phyloP scores from a whole-genome alignment of 2,888 invertebrate genomes.

The Hirudinaria manillensis region DNA sequence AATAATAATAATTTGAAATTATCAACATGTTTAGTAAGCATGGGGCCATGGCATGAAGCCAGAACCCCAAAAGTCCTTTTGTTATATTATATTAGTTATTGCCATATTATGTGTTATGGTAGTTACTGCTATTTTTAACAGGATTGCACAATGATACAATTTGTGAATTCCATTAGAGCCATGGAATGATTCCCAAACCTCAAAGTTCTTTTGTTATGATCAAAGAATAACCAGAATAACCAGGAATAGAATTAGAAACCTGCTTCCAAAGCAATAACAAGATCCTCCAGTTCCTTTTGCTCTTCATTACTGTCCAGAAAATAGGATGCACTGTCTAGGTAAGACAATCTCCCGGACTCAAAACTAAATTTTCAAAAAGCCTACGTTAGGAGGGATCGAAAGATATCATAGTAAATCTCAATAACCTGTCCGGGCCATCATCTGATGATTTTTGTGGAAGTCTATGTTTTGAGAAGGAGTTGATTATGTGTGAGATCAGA shows the following conservation, averaged over 20 bases:
- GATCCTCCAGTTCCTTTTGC: background rate
- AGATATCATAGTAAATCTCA: background rate
- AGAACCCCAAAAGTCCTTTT: too few species aligned
- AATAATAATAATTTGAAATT: too few species aligned
- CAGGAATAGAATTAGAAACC: background rate
- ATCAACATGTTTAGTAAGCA: too few species aligned
- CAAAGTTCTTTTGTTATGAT: background rate
- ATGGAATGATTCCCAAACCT: background rate
- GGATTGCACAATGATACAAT: too few species aligned
- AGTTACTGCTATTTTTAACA: too few species aligned
- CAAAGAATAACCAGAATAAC: background rate
- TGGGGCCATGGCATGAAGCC: too few species aligned
- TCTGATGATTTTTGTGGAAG: constrained; percentile 41
- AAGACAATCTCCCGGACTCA: constrained; percentile 1
- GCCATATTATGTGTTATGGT: too few species aligned
- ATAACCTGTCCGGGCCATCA: background rate
- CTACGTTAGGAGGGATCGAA: background rate
- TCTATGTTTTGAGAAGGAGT: constrained; percentile 53
- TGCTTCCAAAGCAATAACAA: background rate
- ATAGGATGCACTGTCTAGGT: constrained; percentile 5
- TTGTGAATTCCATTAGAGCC: too few species aligned
- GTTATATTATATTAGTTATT: too few species aligned
- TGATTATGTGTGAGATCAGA: constrained; percentile 61
- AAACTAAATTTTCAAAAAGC: background rate
- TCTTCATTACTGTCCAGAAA: constrained; percentile 8